Evolutionary conservation across 2,888 invertebrate genomes (phyloP).

Genomic region (Chesias legatella): DNA sequence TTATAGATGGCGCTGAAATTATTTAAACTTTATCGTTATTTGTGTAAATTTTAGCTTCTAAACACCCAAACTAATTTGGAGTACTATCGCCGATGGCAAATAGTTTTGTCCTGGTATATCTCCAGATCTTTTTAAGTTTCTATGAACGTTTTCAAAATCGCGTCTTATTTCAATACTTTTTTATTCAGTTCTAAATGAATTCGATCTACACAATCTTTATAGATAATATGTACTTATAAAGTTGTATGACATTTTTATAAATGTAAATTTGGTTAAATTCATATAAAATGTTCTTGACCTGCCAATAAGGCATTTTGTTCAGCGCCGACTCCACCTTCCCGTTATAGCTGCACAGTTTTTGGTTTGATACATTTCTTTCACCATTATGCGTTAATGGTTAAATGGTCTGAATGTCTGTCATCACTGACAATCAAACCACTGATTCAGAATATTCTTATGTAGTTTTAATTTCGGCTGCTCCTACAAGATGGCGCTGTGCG

Average conservation of each 20-base stretch:
- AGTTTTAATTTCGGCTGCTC: neutral
- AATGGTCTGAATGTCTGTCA: slow-evolving; percentile 4
- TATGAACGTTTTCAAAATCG: too few species aligned
- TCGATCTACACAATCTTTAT: slow-evolving; percentile 10
- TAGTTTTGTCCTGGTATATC: too few species aligned
- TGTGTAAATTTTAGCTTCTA: too few species aligned
- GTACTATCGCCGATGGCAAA: too few species aligned
- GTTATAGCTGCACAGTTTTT: slow-evolving; percentile 11
- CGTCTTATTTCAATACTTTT: slow-evolving; percentile 17
- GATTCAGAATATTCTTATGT: neutral
- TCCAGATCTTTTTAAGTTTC: too few species aligned
- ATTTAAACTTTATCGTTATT: neutral
- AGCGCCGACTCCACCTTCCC: slow-evolving; percentile 29
- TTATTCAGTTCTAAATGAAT: slow-evolving; percentile 27
- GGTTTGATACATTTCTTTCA: slow-evolving; percentile 1
- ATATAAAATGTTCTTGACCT: slow-evolving; percentile 5
- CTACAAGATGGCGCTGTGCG: slow-evolving; percentile 1
- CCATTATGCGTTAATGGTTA: neutral
- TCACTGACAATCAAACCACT: slow-evolving; percentile 2
- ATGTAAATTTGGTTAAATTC: slow-evolving; percentile 16
- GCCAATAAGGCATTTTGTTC: slow-evolving; percentile 10
- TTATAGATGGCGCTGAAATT: slow-evolving; percentile 20
- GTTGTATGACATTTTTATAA: slow-evolving; percentile 4
- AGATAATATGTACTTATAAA: slow-evolving; percentile 4
- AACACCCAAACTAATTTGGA: too few species aligned